Evolutionary conservation across 2,113 vertebrate species (phyloP).

Genomic region (Heptranchias perlo): DNA sequence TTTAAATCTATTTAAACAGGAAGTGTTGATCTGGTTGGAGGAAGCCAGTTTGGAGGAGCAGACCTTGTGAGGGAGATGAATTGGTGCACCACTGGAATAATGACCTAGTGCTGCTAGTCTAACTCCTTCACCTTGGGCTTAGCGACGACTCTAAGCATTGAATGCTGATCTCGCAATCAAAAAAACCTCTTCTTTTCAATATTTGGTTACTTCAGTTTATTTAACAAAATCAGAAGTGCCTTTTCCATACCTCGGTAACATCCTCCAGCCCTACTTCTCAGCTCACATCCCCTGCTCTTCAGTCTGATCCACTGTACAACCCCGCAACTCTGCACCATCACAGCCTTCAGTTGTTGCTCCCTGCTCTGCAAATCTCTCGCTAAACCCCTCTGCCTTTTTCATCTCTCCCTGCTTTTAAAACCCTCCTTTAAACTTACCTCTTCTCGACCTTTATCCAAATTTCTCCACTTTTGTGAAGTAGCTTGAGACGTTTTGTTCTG

Average conservation of each 20-base stretch:
- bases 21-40: background rate
- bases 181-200: background rate
- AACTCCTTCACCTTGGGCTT: background rate
- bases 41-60: background rate
- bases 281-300: background rate
- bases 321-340: background rate
- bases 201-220: background rate
- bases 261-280: background rate
- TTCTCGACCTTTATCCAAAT: background rate
- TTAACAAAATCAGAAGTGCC: background rate
- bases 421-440: background rate
- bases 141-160: background rate
- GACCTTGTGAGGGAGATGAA: background rate
- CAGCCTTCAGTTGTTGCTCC: background rate
- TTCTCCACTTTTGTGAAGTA: background rate
- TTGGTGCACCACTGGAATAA: background rate
- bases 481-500: background rate
- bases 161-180: background rate
- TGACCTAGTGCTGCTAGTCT: background rate
- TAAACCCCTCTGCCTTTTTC: background rate
- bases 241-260: background rate
- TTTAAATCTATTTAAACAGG: background rate
- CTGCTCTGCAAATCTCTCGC: background rate
- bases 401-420: background rate
- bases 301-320: background rate